phyloP scores from a whole-genome alignment of 2,888 invertebrate species.

The Arctia plantaginis region DNA sequence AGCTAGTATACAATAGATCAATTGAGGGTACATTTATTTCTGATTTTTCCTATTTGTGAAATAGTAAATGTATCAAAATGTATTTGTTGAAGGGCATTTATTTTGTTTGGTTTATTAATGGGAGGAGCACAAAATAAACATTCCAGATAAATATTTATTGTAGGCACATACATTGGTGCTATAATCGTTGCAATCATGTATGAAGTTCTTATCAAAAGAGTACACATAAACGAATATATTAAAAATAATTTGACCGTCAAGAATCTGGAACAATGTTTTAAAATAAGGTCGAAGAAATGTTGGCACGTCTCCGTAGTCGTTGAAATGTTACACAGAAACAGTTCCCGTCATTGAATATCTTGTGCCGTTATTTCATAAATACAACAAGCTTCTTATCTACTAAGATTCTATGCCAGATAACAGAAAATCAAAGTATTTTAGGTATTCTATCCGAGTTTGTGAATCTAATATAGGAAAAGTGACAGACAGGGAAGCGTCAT shows the following conservation, averaged over 20 bases:
- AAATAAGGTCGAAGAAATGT: conserved; percentile 79
- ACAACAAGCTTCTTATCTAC: conserved; percentile 34
- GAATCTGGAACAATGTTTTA: conserved; percentile 76
- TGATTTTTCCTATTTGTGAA: background rate
- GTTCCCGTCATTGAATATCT: conserved; percentile 60
- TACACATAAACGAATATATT: conserved; percentile 47
- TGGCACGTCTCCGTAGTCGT: conserved; percentile 71
- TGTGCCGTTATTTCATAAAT: conserved; percentile 54
- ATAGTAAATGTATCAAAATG: background rate
- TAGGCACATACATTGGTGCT: conserved; percentile 1
- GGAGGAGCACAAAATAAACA: background rate
- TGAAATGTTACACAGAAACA: conserved; percentile 50
- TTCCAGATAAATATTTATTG: conserved; percentile 2
- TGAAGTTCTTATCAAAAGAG: conserved; percentile 24
- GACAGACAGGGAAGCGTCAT: too few relatives aligned
- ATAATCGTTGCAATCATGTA: conserved; percentile 28
- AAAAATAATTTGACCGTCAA: conserved; percentile 81
- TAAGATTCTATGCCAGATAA: conserved; percentile 24
- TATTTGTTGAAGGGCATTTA: background rate
- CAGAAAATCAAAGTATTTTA: background rate
- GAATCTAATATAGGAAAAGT: too few relatives aligned
- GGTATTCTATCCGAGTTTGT: too few relatives aligned
- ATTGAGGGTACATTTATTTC: too few relatives aligned
- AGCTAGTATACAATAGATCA: too few relatives aligned
- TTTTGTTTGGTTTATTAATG: background rate